Evolutionary conservation across 2,797 vertebrate species (phyloP).

Genomic region (Tenualosa thibaudeaui): DNA sequence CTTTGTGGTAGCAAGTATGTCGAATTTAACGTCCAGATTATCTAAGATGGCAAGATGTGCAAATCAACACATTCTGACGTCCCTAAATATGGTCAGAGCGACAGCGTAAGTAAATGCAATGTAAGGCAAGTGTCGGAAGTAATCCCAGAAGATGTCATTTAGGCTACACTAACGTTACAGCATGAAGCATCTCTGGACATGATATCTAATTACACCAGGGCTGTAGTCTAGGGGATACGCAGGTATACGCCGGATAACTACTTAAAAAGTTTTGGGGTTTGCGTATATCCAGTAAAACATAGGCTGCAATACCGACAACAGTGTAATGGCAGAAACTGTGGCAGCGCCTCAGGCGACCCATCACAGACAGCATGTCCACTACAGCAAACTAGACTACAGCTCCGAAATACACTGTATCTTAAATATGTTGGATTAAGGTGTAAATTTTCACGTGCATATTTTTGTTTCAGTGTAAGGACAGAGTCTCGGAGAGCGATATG

Average conservation of each 20-base stretch:
- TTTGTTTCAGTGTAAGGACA: slow-evolving; percentile 43
- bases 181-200: not conserved
- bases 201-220: no score
- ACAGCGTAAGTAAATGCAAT: slow-evolving; percentile 60
- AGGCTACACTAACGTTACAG: no score
- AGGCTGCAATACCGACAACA: no score
- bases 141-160: not conserved
- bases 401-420: not conserved
- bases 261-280: no score
- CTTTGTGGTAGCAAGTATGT: slow-evolving; percentile 45
- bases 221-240: no score
- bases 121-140: not conserved
- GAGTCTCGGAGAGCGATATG: slow-evolving; percentile 55
- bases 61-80: slow-evolving; percentile 50
- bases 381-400: not conserved
- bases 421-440: not conserved
- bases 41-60: slow-evolving; percentile 46
- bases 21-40: slow-evolving; percentile 41
- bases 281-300: no score
- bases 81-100: slow-evolving; percentile 40
- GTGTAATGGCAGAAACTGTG: no score
- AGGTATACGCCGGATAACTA: no score
- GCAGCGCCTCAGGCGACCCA: no score
- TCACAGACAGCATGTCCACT: no score
- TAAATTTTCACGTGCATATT: not conserved